Base-by-base conservation (phyloP, 2,113 vertebrate species). In the Scomber colias region DNA sequence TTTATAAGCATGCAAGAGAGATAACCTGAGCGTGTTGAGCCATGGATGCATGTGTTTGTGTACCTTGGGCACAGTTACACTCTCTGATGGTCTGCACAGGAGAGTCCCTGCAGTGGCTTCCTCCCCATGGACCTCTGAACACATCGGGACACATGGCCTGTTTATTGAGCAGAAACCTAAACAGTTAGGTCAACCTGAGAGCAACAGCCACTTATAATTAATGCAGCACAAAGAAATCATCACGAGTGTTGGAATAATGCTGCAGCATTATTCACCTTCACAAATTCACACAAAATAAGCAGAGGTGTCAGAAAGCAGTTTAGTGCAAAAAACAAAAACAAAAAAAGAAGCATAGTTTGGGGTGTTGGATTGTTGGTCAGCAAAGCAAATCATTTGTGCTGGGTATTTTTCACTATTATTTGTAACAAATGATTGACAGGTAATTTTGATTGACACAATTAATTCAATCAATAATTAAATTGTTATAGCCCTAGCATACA, bases 61-160 rank as follows among this genome's bases (percentile, higher is more conserved):
- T 95, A 99, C 98, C 98, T 96, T 94, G 87, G 21, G 93, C 76
- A 84, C 98, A 99, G 93, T 71, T 92, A 90, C 98, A 99, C 27
- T 96, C 94, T 85, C 97, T 95, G 81, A 90, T 89, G 7, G 97
- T 97, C 94, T 99, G 98, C 54, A 99, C 94, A 1, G 96, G 97
- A 86, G 97, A 99, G 92, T 99, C 98, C 89, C 98, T 95, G 75
- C 98, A 99, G 70, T 90, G 92, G 74, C 94, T 96, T 91, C 98
- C 98, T 88, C 98, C 98, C 98, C 98, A 99, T 0, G 87, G 95
- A 17, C 98, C 98, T 82, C 92, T 93, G 93, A 97, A 99, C 84
- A 99, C 96, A 86, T 99, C 98, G 12, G 98, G 98, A 90, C 97
- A 96, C 97, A 99, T 98, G 48, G 97, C 97, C 98, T 99, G 93